Evolutionary conservation across 2,888 invertebrate species (phyloP).

Genomic region (Amiota mariae): DNA sequence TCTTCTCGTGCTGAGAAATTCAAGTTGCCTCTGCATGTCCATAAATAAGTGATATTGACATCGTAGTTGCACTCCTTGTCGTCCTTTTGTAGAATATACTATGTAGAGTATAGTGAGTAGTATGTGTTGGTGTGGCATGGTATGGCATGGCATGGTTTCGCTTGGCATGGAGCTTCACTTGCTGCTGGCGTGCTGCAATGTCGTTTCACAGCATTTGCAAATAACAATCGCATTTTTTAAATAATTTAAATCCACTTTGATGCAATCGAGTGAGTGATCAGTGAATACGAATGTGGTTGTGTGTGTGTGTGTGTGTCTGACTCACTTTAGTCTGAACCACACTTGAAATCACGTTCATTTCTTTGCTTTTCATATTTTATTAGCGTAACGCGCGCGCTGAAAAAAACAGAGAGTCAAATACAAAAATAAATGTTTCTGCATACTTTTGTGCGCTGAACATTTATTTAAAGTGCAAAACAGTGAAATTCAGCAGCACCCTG

Average conservation of each 20-base stretch:
- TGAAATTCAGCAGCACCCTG: not conserved
- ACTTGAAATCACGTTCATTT: constrained; percentile 34
- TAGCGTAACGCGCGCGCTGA: not conserved
- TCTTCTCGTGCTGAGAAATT: constrained; percentile 23
- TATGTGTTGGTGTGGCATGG: too few species aligned
- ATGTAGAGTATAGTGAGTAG: too few species aligned
- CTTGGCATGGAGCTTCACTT: too few species aligned
- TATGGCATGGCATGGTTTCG: too few species aligned
- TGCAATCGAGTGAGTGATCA: constrained; percentile 44
- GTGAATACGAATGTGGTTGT: constrained; percentile 19
- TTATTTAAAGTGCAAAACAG: not conserved
- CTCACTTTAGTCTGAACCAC: not conserved
- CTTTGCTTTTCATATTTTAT: constrained; percentile 44
- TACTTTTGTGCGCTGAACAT: constrained; percentile 11
- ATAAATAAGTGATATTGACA: constrained; percentile 24
- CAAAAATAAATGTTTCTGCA: not conserved
- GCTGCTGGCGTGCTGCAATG: constrained; percentile 39
- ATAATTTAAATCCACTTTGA: constrained; percentile 66
- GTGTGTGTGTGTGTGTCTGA: constrained; percentile 26
- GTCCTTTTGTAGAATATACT: too few species aligned
- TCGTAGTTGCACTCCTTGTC: not conserved
- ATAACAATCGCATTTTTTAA: constrained; percentile 67
- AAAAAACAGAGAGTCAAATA: constrained; percentile 18
- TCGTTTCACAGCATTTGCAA: constrained; percentile 67
- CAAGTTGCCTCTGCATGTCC: constrained; percentile 47